These are phyloP conservation scores for Mamestra brassicae DNA, from an alignment of 2,888 invertebrate species.

Conservation along the genomic window DNA sequence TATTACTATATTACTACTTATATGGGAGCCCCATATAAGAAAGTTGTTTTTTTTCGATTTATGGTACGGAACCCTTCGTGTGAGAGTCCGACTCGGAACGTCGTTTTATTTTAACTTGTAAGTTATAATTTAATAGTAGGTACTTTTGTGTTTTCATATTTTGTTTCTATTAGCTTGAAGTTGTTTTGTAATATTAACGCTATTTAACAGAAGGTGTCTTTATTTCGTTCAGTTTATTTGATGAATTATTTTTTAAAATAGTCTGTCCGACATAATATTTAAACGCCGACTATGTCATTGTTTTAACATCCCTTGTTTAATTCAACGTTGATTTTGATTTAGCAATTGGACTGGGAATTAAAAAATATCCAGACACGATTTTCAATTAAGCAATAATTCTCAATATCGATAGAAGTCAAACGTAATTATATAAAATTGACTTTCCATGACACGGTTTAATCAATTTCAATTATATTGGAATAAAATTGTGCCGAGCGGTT, in stretches of 20 bases:
- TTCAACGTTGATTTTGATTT: background rate
- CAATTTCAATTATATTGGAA: slow-evolving; percentile 55
- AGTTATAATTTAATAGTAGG: background rate
- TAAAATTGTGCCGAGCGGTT: slow-evolving; percentile 32
- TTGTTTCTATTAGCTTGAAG: slow-evolving; percentile 1
- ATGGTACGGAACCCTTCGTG: too few species aligned
- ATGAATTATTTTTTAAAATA: background rate
- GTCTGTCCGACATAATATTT: background rate
- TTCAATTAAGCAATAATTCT: slow-evolving; percentile 30
- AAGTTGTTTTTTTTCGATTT: too few species aligned
- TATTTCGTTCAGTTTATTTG: background rate
- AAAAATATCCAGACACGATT: slow-evolving; percentile 14
- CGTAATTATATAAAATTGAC: slow-evolving; percentile 30
- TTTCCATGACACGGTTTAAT: slow-evolving; percentile 34
- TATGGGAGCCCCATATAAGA: too few species aligned
- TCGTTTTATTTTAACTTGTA: background rate
- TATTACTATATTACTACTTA: too few species aligned
- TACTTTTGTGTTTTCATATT: background rate
- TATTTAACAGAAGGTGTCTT: background rate
- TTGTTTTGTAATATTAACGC: background rate
- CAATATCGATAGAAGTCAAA: slow-evolving; percentile 2
- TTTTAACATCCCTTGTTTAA: background rate
- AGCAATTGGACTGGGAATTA: slow-evolving; percentile 2
- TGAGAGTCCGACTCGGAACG: background rate
- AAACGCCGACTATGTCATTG: background rate